A percentile compares a stretch with the other conserved stretches of the same genome.
phyloP scores from a whole-genome alignment of 1,140 invertebrate genomes.

The Doryteuthis pealeii region DNA sequence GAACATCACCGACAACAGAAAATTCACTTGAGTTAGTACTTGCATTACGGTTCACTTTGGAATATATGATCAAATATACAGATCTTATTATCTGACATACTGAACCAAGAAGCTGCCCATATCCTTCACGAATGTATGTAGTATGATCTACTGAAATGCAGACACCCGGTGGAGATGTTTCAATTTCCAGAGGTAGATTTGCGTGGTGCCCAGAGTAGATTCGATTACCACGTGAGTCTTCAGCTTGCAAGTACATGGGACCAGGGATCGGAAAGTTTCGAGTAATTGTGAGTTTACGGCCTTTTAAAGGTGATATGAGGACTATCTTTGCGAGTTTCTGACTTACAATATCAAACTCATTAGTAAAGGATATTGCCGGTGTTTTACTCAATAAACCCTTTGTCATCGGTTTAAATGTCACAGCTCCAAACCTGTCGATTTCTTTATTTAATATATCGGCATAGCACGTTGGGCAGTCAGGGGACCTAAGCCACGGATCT shows the following conservation, averaged over 20 bases:
- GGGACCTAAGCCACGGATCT: background rate
- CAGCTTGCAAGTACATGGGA: background rate
- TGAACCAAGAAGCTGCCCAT: background rate
- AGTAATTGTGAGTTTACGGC: background rate
- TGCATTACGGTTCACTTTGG: background rate
- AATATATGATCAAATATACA: background rate
- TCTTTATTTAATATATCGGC: background rate
- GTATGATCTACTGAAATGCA: background rate
- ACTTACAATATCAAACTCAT: background rate
- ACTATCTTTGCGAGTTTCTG: background rate
- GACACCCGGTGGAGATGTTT: background rate
- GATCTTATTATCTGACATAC: background rate
- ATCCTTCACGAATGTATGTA: background rate
- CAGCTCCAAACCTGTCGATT: no score
- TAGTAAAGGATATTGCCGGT: background rate
- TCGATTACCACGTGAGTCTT: background rate
- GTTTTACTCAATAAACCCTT: background rate
- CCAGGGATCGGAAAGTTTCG: background rate
- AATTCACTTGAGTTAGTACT: background rate
- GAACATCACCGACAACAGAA: background rate
- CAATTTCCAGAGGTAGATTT: background rate
- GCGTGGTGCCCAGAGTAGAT: background rate
- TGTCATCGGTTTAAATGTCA: background rate
- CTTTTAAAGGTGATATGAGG: background rate
- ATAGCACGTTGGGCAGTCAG: background rate